phyloP scores from a whole-genome alignment of 2,888 invertebrate genomes.

The Apamea anceps region DNA sequence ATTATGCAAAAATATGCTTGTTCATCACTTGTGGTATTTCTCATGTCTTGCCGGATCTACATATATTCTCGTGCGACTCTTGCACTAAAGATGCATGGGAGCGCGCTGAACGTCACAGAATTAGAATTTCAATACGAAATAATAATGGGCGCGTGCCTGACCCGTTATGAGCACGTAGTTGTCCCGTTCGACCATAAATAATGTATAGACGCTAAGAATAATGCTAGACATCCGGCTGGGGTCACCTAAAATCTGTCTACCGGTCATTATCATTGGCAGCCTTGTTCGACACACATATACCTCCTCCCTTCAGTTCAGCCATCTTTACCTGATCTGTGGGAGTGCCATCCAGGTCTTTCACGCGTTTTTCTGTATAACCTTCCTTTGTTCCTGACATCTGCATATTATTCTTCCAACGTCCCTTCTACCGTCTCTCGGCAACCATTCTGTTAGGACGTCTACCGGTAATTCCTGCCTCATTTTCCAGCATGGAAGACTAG shows the following conservation, averaged over 20 bases:
- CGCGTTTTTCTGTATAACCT: too few species aligned
- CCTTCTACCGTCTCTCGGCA: background rate
- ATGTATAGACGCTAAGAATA: background rate
- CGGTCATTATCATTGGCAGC: background rate
- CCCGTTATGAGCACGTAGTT: slow-evolving; percentile 26
- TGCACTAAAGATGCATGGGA: slow-evolving; percentile 22
- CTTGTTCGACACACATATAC: background rate
- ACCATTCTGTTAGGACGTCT: background rate
- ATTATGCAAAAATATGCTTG: slow-evolving; percentile 5
- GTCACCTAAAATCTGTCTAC: background rate
- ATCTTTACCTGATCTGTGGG: background rate
- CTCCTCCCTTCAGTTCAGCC: background rate
- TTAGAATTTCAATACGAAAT: slow-evolving; percentile 51
- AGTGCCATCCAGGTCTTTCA: background rate
- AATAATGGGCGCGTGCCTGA: slow-evolving; percentile 37
- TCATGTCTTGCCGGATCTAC: slow-evolving; percentile 4
- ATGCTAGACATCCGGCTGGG: background rate
- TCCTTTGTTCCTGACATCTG: background rate
- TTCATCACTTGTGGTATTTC: slow-evolving; percentile 44
- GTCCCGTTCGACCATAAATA: slow-evolving; percentile 14
- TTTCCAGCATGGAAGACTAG: background rate
- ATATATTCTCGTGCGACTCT: slow-evolving; percentile 3
- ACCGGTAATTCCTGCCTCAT: background rate
- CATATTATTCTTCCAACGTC: background rate
- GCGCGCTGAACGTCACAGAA: slow-evolving; percentile 16